Evolutionary conservation across 1,140 invertebrate species (phyloP), one percentile per base, ranked within the genome.

Genomic region (Brachionus plicatilis): DNA sequence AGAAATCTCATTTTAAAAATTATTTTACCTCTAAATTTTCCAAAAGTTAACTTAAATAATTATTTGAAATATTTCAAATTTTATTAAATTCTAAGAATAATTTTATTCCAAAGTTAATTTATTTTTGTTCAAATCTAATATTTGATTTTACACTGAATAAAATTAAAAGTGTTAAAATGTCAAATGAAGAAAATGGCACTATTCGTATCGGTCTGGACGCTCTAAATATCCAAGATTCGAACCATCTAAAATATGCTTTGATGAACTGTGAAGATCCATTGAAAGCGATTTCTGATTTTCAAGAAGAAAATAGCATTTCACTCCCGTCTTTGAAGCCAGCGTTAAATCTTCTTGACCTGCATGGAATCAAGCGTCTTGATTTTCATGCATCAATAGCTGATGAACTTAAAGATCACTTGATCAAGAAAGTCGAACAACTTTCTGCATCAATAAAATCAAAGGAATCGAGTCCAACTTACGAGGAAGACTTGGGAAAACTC

Each of bases 271-370:
- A 95, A 1, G 96, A 98, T 91, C 96, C 96, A 14, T 88, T 98
- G 3, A 96, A 95, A 91, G 95, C 96, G 53, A 98, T 98, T 86
- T 95, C 97, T 91, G 95, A 97, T 90, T 98, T 98, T 92, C 96
- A 98, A 85, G 86, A 87, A 65, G 94, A 96, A 89, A 97, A 97
- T 92, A 95, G 96, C 53, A 96, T 99, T 86, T 89, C 97, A 47
- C 89, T 98, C 47, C 96, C 96, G 1, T 97, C 96, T 0, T 89
- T 98, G 43, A 90, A 95, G 70, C 95, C 96, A 33, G 97, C 98
- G 93, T 89, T 98, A 53, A 96, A 96, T 8, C 90, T 99, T 20
- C 90, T 99, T 5, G 96, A 99, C 90, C 91, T 98, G 5, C 96
- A 98, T 89, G 95, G 94, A 8, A 94, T 98, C 0, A 92, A 94